Evolutionary conservation across 2,113 vertebrate species (phyloP).

Genomic region (Columba livia): DNA sequence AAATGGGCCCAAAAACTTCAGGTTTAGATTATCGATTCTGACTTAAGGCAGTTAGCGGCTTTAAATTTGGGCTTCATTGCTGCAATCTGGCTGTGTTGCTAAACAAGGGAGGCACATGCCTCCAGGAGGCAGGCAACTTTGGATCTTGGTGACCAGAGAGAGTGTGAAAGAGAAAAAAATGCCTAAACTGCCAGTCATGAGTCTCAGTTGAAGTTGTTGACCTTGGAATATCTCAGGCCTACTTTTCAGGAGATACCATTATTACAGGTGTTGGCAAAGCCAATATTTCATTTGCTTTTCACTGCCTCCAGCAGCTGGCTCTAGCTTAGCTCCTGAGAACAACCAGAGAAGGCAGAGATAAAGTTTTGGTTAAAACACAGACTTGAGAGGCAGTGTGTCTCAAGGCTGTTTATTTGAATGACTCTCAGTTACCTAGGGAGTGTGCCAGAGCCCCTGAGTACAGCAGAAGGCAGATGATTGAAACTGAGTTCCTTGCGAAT

Average conservation of each 20-base stretch:
- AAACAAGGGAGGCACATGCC: rapidly evolving
- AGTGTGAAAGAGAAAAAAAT: not conserved
- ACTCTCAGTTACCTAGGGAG: not conserved
- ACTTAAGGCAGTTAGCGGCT: not conserved
- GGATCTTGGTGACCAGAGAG: not conserved
- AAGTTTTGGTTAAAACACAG: not conserved
- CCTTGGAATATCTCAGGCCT: not conserved
- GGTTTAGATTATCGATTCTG: not conserved
- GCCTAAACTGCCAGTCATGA: not conserved
- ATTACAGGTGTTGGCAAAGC: not conserved
- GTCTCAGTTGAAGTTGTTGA: not conserved
- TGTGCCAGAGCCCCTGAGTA: not conserved
- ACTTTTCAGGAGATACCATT: not conserved
- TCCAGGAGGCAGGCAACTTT: not conserved
- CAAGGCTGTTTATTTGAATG: not conserved
- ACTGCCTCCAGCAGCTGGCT: not conserved
- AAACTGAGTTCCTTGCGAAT: not conserved
- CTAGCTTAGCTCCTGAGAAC: not conserved
- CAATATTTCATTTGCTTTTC: not conserved
- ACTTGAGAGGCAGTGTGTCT: not conserved
- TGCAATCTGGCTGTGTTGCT: not conserved
- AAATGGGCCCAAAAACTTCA: not conserved
- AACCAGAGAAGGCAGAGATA: not conserved
- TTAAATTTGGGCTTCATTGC: not conserved
- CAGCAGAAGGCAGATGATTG: not conserved